These are phyloP conservation scores for Sebastiscus tertius DNA, from an alignment of 2,797 vertebrate species.

Conservation along the genomic window DNA sequence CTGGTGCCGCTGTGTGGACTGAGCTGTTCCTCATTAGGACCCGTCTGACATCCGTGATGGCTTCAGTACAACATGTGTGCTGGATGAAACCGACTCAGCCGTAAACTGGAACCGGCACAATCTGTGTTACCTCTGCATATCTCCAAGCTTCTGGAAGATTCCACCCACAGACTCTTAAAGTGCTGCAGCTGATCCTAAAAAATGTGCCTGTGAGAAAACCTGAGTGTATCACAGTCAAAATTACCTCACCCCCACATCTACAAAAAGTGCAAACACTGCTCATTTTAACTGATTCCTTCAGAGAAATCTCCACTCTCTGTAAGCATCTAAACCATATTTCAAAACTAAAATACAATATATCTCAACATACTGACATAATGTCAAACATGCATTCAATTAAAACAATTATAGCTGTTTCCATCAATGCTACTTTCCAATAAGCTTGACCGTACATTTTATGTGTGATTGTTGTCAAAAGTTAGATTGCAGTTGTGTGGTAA, in stretches of 20 bases:
- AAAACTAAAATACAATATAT: neutral
- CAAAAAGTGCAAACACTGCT: neutral
- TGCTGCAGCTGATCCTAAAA: slow-evolving; percentile 17
- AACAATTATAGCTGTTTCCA: neutral
- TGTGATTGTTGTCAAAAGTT: neutral
- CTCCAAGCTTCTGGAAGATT: slow-evolving; percentile 17
- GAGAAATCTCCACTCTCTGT: neutral
- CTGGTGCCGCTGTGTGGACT: slow-evolving; percentile 35
- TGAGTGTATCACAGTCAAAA: neutral
- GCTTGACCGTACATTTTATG: neutral
- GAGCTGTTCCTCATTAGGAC: slow-evolving; percentile 54
- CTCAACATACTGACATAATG: neutral
- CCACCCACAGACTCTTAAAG: slow-evolving; percentile 13
- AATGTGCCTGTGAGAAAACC: slow-evolving; percentile 14
- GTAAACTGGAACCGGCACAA: neutral
- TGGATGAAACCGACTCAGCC: slow-evolving; percentile 8
- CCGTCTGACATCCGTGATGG: slow-evolving; percentile 51
- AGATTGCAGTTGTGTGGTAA: neutral
- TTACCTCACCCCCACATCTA: neutral
- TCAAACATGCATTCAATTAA: neutral
- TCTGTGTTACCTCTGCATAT: slow-evolving; percentile 1
- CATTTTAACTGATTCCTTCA: neutral
- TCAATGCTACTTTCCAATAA: neutral
- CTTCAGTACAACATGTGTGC: slow-evolving; percentile 8
- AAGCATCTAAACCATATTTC: neutral